Base-by-base conservation (phyloP, 2,888 invertebrate species). In the Embidobia sp. region DNA sequence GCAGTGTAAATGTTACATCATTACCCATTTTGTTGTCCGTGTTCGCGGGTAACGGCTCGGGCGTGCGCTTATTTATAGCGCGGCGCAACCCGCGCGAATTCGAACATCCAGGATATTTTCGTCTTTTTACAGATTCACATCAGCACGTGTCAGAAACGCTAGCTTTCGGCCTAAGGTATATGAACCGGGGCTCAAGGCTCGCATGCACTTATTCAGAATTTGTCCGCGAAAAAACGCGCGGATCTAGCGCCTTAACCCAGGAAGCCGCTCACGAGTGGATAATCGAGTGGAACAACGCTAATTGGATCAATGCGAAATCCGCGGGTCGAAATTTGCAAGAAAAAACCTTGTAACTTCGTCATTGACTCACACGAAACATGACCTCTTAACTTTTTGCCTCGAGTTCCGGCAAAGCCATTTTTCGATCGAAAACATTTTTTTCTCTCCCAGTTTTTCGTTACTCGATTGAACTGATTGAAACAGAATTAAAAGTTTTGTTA, bases 1-100 rank as follows among this genome's bases (percentile, higher is more conserved):
- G 63, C 63, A 22, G 46, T 48, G 76, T 66, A 70, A 76, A 76
- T 76, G 66, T 69, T 76, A 76, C 76, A 70, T 76, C 76, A 70
- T 76, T 76, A 48, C 70, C 70, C 76, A 64, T 64, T 76, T 76
- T 70, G 69, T 70, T 63, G 72, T 57, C 59, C 64, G 29, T 44
- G 51, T 26, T 64, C 46, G 67, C 44, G 70, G 51, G 63, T 64
- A 69, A 59, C 64, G 64, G 76, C 3, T 49, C 55, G 72, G 5
- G 57, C 29, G 35, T 35, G 49, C 7, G 11, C 40, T 75, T 76
- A 76, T 76, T 70, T 66, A 63, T 70, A 70, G 70, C 57, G 44
- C 59, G 46, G 40, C 22, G 48, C 29, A 57, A 57, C 53, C 66
- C 66, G 74, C 61, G 63, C 70, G 57, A 64, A 70, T 59, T 70